These are phyloP conservation scores for Polydrusus pterygomalis DNA, from an alignment of 2,888 invertebrate genomes.

Conservation along the genomic window DNA sequence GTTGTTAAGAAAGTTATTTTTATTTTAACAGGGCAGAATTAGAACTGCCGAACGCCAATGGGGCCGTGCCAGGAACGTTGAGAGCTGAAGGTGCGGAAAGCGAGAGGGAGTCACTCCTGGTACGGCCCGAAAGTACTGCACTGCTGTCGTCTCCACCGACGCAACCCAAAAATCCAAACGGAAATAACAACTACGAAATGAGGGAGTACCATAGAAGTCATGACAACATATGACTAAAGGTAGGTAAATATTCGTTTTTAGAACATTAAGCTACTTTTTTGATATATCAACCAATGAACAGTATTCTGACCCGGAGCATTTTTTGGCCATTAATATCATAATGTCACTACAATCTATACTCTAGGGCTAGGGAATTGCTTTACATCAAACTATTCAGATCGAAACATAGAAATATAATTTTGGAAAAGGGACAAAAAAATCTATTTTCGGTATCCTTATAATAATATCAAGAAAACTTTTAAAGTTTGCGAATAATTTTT, in stretches of 20 bases:
- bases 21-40: constrained; percentile 75
- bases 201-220: constrained; percentile 78
- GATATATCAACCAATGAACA: background rate
- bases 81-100: constrained; percentile 73
- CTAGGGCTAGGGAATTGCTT: too few species aligned
- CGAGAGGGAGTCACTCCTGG: constrained; percentile 77
- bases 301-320: too few species aligned
- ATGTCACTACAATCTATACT: too few species aligned
- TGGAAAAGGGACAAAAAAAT: too few species aligned
- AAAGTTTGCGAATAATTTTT: too few species aligned
- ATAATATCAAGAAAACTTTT: too few species aligned
- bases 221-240: constrained; percentile 81
- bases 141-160: constrained; percentile 68
- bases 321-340: too few species aligned
- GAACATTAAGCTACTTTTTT: background rate
- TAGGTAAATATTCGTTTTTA: constrained; percentile 16
- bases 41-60: constrained; percentile 76
- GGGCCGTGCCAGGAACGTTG: constrained; percentile 75
- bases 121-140: constrained; percentile 74
- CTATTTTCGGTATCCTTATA: too few species aligned
- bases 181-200: constrained; percentile 88
- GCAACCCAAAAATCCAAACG: constrained; percentile 78
- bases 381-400: too few species aligned
- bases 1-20: background rate
- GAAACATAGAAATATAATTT: too few species aligned